Evolutionary conservation across 1,140 invertebrate species (phyloP).

Genomic region (Sycophila sp.): DNA sequence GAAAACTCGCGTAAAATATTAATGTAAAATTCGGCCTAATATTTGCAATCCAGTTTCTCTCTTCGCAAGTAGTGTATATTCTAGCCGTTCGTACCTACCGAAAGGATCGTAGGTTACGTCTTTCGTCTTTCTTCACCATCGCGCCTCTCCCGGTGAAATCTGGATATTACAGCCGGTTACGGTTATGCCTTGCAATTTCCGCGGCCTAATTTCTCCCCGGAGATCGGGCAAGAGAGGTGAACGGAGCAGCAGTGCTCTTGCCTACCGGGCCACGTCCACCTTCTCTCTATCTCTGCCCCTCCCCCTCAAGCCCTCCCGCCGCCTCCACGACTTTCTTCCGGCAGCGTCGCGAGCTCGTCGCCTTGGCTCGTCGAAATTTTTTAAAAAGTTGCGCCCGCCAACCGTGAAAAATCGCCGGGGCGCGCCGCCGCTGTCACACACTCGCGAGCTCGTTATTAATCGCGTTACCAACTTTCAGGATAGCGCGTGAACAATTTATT

Average conservation of each 20-base stretch:
- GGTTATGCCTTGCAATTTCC: constrained; percentile 46
- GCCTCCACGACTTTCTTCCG: neutral
- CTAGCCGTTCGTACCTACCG: no score
- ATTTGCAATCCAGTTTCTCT: neutral
- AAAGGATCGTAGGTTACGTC: no score
- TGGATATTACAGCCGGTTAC: constrained; percentile 44
- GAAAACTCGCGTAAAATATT: neutral
- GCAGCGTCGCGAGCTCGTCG: no score
- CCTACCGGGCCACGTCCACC: neutral
- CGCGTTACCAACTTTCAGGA: constrained; percentile 17
- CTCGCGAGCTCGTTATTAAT: constrained; percentile 27
- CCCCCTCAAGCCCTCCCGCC: no score
- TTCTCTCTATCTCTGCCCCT: neutral
- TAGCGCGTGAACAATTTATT: constrained; percentile 27
- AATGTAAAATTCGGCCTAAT: neutral
- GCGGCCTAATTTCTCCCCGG: constrained; percentile 45
- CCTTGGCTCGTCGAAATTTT: constrained; percentile 18
- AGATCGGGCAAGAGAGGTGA: no score
- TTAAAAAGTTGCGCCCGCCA: neutral
- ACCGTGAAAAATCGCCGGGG: constrained; percentile 11
- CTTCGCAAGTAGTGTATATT: no score
- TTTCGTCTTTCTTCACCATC: constrained; percentile 3
- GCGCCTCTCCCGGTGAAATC: constrained; percentile 16
- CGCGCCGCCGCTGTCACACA: neutral
- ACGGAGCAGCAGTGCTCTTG: no score